phyloP scores from a whole-genome alignment of 2,797 vertebrate species.

The Xerus rutilus region DNA sequence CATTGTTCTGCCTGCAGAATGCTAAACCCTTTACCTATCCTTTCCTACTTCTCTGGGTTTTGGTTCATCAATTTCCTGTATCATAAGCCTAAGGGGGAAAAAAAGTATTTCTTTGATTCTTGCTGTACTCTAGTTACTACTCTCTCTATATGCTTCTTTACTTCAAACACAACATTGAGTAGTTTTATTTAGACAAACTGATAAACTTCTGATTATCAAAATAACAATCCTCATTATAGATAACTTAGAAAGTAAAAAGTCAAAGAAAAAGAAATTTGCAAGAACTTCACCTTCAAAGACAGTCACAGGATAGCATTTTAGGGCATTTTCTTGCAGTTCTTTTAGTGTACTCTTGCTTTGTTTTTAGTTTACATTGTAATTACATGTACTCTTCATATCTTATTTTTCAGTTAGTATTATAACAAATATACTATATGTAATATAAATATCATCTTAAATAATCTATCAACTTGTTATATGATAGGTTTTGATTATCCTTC shows the following conservation, averaged over 20 bases:
- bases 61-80: neutral
- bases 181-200: slow-evolving; percentile 5
- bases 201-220: slow-evolving; percentile 1
- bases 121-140: neutral
- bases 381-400: neutral
- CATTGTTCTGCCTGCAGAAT: neutral
- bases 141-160: neutral
- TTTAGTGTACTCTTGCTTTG: neutral
- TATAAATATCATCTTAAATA: slow-evolving; percentile 12
- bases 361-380: neutral
- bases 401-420: neutral
- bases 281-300: neutral
- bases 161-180: neutral
- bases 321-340: neutral
- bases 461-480: neutral
- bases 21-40: neutral
- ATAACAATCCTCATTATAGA: neutral
- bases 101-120: neutral
- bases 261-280: neutral
- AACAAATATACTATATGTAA: slow-evolving; percentile 15
- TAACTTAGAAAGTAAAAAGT: neutral
- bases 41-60: neutral
- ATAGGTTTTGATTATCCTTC: neutral
- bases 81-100: neutral
- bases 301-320: neutral